Percentiles rank a stretch among this genome's conserved stretches.
Conservation (phyloP, 2,888 invertebrate species). For the Patella depressa region DNA sequence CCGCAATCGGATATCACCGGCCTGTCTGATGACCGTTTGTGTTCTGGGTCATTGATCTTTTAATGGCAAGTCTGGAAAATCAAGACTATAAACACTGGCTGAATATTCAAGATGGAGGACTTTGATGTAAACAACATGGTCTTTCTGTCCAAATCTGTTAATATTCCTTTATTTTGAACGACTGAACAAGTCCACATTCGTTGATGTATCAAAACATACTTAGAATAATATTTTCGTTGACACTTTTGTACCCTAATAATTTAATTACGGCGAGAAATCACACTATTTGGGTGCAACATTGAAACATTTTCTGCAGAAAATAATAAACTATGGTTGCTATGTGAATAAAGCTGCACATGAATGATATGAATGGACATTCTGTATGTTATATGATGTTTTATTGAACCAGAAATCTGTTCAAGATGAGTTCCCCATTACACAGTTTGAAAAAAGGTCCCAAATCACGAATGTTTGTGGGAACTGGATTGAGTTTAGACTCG, state of each 20-base stretch:
- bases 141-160: constrained; percentile 15
- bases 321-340: too few relatives aligned
- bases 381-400: neutral
- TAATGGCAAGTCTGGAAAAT: too few relatives aligned
- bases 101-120: constrained; percentile 25
- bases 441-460: constrained; percentile 58
- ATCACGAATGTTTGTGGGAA: constrained; percentile 41
- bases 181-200: too few relatives aligned
- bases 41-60: too few relatives aligned
- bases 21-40: too few relatives aligned
- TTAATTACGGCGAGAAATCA: too few relatives aligned
- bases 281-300: too few relatives aligned
- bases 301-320: too few relatives aligned
- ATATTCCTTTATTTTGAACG: neutral
- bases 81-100: too few relatives aligned
- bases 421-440: constrained; percentile 59
- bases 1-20: too few relatives aligned
- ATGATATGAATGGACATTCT: neutral
- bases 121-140: constrained; percentile 29
- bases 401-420: constrained; percentile 13
- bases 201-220: neutral
- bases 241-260: neutral
- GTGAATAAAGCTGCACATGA: neutral
- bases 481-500: constrained; percentile 37
- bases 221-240: constrained; percentile 1